Evolutionary conservation across 2,888 invertebrate species (phyloP), one percentile per base, ranked within the genome.

Genomic region (Mythimna impura): DNA sequence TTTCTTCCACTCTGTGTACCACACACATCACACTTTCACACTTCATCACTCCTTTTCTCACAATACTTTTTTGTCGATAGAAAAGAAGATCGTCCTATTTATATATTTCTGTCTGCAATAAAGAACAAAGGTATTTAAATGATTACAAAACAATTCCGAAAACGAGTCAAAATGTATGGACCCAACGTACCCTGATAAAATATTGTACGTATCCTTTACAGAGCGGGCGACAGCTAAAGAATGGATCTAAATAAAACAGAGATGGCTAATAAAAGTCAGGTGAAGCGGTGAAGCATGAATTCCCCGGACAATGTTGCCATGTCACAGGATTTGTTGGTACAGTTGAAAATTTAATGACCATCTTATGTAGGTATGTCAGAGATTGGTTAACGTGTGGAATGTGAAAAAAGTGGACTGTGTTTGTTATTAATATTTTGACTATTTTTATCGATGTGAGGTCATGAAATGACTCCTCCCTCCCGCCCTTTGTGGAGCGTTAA

Each of bases 241-340:
- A 87, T 86, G 80, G 78, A 12, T 75, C 67, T 71, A 82, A 84
- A 86, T 84, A 87, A 83, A 84, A 84, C 67, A 78, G 75, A 73
- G 73, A 83, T 73, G 78, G 64, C 75, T 69, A 83, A 84, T 87
- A 88, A 85, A 86, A 84, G 81, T 83, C 84, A 86, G 82, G 81
- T 87, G 82, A 79, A 79, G 78, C 75, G 82, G 81, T 87, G 82
- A 79, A 79, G 78, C 75, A 72, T 67, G 69, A 78, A 86, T 79
- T 86, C 75, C 65, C 73, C 71, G 40, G 66, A 65, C 68, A 73
- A 73, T 74, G 58, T 68, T 61, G 54, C 68, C 54, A 71, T 76
- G 81, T 80, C 74, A 76, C 71, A 76, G 65, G 64, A 82, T 66
- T 76, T 80, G 66, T 71, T 71, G 67, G 64, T 57, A 67, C 47